Conservation (phyloP, 2,888 invertebrate species). For the Uloborus plumipes region DNA sequence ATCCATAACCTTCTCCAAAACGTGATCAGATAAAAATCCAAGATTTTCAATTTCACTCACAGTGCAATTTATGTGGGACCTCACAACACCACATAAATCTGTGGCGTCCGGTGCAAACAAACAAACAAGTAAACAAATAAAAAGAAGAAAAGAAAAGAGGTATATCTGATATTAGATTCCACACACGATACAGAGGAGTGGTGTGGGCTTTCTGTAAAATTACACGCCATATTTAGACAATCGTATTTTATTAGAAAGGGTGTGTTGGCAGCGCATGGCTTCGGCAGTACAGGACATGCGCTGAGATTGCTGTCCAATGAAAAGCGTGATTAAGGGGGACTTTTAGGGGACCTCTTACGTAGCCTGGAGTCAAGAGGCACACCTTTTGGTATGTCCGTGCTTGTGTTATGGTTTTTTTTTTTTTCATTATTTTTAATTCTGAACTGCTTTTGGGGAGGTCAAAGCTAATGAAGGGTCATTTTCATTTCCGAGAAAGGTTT, state of each 20-base stretch:
- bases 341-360: slow-evolving; percentile 10
- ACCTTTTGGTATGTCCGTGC: slow-evolving; percentile 13
- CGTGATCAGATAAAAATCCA: slow-evolving; percentile 44
- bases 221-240: slow-evolving; percentile 34
- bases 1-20: neutral
- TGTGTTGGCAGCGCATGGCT: slow-evolving; percentile 31
- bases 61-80: slow-evolving; percentile 37
- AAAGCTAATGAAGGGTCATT: slow-evolving; percentile 9
- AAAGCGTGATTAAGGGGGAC: slow-evolving; percentile 45
- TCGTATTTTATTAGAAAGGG: slow-evolving; percentile 40
- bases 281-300: slow-evolving; percentile 7
- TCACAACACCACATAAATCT: slow-evolving; percentile 48
- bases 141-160: no score
- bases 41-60: slow-evolving; percentile 22
- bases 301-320: slow-evolving; percentile 2
- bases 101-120: neutral
- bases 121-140: no score
- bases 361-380: neutral
- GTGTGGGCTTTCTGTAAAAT: slow-evolving; percentile 26
- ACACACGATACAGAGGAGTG: slow-evolving; percentile 24
- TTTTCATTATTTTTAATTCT: slow-evolving; percentile 3
- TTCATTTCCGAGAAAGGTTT: slow-evolving; percentile 9
- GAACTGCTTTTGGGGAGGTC: neutral
- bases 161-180: slow-evolving; percentile 21
- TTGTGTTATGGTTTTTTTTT: neutral